Conservation (phyloP, 2,797 vertebrate genomes). For the Syncerus caffer region DNA sequence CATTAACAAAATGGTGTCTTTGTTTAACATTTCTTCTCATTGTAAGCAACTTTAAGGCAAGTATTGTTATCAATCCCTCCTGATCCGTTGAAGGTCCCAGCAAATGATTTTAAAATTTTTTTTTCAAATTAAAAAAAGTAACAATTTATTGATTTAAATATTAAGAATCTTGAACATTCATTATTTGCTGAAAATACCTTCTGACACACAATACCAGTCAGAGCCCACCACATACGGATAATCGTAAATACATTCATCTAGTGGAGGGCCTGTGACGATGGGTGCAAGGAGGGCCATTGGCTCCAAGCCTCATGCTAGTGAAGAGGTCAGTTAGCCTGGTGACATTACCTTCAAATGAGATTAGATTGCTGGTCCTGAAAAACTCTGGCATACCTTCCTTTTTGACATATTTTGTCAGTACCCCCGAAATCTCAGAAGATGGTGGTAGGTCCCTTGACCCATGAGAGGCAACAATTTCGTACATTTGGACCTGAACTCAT, state of each 20-base stretch:
- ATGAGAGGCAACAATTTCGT: not conserved
- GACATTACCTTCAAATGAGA: not conserved
- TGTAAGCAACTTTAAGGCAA: not conserved
- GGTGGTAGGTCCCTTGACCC: not conserved
- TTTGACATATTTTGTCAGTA: not conserved
- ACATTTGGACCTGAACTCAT: not conserved
- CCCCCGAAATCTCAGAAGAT: not conserved
- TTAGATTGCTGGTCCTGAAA: not conserved
- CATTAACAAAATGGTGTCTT: not conserved
- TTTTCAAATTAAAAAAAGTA: not conserved
- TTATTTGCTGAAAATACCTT: conserved; percentile 14
- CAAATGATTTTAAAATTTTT: not conserved
- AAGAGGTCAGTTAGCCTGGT: not conserved
- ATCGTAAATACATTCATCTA: not conserved
- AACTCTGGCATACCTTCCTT: not conserved
- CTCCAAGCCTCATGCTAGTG: not conserved
- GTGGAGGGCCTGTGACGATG: not conserved
- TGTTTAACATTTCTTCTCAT: not conserved
- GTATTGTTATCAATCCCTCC: not conserved
- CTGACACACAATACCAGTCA: not conserved
- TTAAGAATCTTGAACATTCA: not conserved
- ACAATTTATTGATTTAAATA: not conserved
- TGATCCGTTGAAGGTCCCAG: not conserved
- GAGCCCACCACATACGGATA: not conserved
- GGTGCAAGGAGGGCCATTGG: not conserved